Evolutionary conservation across 2,888 invertebrate genomes (phyloP), one percentile per base, ranked within the genome.

Genomic region (Rhabditophanes sp.): DNA sequence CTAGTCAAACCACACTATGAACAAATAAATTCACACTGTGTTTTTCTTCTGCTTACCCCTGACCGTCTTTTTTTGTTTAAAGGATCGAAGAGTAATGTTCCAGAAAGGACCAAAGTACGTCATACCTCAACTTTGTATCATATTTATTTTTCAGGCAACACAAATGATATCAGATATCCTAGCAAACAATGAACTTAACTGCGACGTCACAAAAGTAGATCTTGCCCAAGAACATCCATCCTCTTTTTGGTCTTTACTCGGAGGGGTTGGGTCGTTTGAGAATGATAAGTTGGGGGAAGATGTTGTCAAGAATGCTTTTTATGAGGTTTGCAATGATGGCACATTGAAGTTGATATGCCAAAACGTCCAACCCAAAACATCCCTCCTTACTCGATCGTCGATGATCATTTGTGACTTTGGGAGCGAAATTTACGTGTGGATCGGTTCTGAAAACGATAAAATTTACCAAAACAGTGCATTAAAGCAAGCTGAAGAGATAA

Each of bases 351-450:
- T 7, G 35, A 39, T 12, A 18, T 37, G 6, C 48, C 48, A 3
- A n/a, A n/a, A n/a, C n/a, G n/a, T n/a, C n/a, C n/a, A n/a, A n/a
- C n/a, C n/a, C n/a, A n/a, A n/a, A n/a, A 19, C 20, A 20, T 21
- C 16, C 12, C n/a, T 22, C 15, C n/a, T 23, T 25, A 38, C 5
- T 2, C n/a, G 2, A 14, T 30, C 11, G 14, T 18, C 4, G 50
- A 44, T 48, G 15, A 33, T 57, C 3, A 48, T 57, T 22, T 44
- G 53, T 25, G 52, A 57, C 36, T 57, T 57, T 32, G 50, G 55
- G 19, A 44, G 52, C n/a, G 57, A 57, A 37, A 41, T 57, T 11
- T 57, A 54, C 37, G 42, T 51, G 16, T 57, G 57, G 57, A 38
- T 46, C 14, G 57, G 57, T 3, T 31, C 48, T 14, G 26, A 43